Base-by-base conservation (phyloP, 1,140 invertebrate species). In the Bombus polaris region DNA sequence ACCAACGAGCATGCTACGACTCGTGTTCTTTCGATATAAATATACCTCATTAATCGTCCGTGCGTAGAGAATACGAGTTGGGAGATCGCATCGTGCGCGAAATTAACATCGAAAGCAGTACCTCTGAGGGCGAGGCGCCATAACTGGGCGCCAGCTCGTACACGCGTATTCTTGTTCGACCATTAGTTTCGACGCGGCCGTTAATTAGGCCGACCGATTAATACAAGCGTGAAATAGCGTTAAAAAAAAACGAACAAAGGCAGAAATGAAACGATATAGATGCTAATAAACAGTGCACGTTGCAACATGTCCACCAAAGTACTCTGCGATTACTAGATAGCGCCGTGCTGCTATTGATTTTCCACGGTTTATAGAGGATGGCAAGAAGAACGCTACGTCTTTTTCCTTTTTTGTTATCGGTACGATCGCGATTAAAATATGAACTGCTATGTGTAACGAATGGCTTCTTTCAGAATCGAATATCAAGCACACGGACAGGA, bases 31-130 rank as follows among this genome's bases (percentile, higher is more conserved):
- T 85, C 59, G 77, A 37, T 70, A 68, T 37, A 68, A 9, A 73
- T 80, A 88, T 88, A 81, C 78, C 83, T 75, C 44, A 57, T 76
- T 32, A n/a, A 59, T 81, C 53, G 80, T 73, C 37, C 18, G 10
- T 35, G 15, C 22, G 1, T n/a, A n/a, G 28, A 47, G 32, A 25
- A 39, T 35, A 9, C 15, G 15, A 35, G 25, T 68, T 37, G 6
- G 12, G 15, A n/a, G 35, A 39, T 57, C 74, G 62, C 35, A 65
- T 76, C 72, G 73, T 66, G 72, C 73, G 53, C 75, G 53, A 84
- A 79, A 59, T 57, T 39, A 32, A 72, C 62, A 79, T 84, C 47
- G 65, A 71, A 84, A 84, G 62, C 1, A 66, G 37, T 84, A 79
- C 53, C 47, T 83, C 44, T 35, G 3, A 13, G 2, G 28, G 5